Base-by-base conservation (phyloP, 2,888 invertebrate genomes). In the Boloria euphrosyne region DNA sequence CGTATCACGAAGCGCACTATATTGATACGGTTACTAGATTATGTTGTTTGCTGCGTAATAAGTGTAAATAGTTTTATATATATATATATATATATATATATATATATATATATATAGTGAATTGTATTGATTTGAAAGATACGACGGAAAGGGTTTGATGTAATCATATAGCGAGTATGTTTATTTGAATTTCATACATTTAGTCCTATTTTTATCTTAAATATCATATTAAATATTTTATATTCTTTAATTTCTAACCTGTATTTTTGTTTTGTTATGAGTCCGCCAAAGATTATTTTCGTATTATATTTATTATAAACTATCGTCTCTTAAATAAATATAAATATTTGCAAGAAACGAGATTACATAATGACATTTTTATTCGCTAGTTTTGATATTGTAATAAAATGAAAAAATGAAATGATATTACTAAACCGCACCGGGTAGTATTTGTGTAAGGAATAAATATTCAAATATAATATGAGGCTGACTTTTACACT, bases 1-100 rank as follows among this genome's bases (percentile, higher is more conserved):
- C 22, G n/a, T 13, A 57, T n/a, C 16, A 22, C 22, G 13, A 46
- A 57, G 13, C 46, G 57, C 46, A 46, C 57, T 46, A 44, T 14
- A 16, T 7, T 38, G 31, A 4, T 43, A 55, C 6, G 13, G 7
- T 52, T 27, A 18, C 4, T 38, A 50, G 27, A 53, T 27, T 14
- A 22, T 31, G n/a, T 38, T 38, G 1, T 38, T 38, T 38, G 31
- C 1, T 10, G 10, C 10, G 2, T 38, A 38, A 38, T 38, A 38
- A 38, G 31, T 44, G 55, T 57, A 57, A 57, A 57, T 44, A 57
- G 10, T 46, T 22, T 57, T 57, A 55, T 43, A 14, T 18, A 55
- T 55, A 18, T n/a, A n/a, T n/a, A n/a, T n/a, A n/a, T 57, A n/a
- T 55, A 55, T 43, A 13, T 43, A 55, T 43, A 54, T 22, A 44